These are phyloP conservation scores for Boulengeromyrus knoepffleri DNA, from an alignment of 2,113 vertebrate genomes.

Conservation along the genomic window DNA sequence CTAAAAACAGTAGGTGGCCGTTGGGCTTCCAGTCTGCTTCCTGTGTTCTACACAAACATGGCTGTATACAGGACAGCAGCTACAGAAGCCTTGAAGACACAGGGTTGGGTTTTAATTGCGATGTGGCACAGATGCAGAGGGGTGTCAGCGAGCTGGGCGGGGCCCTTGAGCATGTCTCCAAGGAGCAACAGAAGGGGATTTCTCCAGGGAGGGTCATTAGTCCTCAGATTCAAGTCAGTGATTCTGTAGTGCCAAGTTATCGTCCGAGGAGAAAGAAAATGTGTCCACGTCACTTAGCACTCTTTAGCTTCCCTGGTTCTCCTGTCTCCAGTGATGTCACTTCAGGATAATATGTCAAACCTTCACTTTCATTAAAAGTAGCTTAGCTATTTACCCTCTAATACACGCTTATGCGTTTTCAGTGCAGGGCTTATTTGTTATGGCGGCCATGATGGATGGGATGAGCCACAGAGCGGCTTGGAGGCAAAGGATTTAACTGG, in stretches of 20 bases:
- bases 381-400: background rate
- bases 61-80: background rate
- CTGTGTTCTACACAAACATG: background rate
- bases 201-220: constrained; percentile 89
- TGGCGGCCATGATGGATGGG: background rate
- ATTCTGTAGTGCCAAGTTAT: constrained; percentile 85
- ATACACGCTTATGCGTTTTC: background rate
- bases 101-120: background rate
- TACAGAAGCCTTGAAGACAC: background rate
- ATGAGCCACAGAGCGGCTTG: background rate
- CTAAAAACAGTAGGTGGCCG: background rate
- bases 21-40: background rate
- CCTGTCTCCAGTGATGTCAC: constrained; percentile 63
- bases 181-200: constrained; percentile 85
- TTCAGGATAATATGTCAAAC: constrained; percentile 51
- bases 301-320: constrained; percentile 59
- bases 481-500: background rate
- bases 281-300: constrained; percentile 38
- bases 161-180: constrained; percentile 46
- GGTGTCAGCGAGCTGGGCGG: background rate
- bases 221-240: constrained; percentile 92
- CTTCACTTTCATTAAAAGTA: constrained; percentile 17
- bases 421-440: background rate
- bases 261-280: constrained; percentile 61
- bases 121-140: background rate